phyloP scores from a whole-genome alignment of 2,888 invertebrate species.

The Rugalucina vietnamica region DNA sequence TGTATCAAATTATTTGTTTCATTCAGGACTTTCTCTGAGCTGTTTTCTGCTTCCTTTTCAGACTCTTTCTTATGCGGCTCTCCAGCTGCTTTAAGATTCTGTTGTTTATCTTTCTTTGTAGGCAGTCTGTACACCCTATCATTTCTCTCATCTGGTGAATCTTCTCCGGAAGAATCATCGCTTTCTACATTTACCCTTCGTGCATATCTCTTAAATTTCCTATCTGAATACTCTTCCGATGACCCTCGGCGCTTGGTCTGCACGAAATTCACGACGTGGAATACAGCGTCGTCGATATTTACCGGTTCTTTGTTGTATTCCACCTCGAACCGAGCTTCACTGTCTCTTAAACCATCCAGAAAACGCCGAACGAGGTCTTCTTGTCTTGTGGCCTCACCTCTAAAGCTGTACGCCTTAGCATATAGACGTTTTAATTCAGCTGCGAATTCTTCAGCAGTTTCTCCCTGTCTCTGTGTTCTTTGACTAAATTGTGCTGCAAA shows the following conservation, averaged over 20 bases:
- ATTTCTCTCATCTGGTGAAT: not conserved
- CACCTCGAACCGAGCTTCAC: slow-evolving; percentile 20
- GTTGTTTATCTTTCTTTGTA: not conserved
- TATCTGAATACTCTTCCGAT: not conserved
- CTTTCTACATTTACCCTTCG: not conserved
- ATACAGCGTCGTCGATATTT: slow-evolving; percentile 21
- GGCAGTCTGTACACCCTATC: not conserved
- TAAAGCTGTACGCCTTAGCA: slow-evolving; percentile 37
- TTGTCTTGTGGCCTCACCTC: slow-evolving; percentile 23
- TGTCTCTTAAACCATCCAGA: slow-evolving; percentile 34
- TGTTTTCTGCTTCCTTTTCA: not conserved
- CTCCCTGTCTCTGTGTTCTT: slow-evolving; percentile 19
- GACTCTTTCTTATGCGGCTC: not conserved
- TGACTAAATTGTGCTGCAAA: slow-evolving; percentile 37
- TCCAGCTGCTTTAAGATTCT: not conserved
- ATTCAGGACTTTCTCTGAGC: not conserved
- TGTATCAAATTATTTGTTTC: not conserved
- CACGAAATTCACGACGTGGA: not conserved
- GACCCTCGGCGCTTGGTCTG: not conserved
- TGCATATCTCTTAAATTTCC: not conserved
- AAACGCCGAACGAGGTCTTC: slow-evolving; percentile 31
- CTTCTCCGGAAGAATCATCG: not conserved
- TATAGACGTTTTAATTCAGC: slow-evolving; percentile 40
- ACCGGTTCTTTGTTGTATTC: slow-evolving; percentile 21
- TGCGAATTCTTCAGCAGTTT: slow-evolving; percentile 39